Evolutionary conservation across 2,113 vertebrate genomes (phyloP).

Genomic region (Etia nguti): DNA sequence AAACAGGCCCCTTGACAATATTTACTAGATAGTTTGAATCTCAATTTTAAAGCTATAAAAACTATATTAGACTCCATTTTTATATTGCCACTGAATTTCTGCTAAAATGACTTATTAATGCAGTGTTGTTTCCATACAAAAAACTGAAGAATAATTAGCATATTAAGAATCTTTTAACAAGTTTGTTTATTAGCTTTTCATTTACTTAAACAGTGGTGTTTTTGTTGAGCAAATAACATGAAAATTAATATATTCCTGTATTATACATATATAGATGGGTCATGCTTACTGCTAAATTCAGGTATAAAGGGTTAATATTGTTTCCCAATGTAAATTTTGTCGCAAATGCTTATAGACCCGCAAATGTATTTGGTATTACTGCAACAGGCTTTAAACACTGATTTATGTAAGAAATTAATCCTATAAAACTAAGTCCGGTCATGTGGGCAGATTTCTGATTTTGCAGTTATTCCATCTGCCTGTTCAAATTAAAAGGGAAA

Average conservation of each 20-base stretch:
- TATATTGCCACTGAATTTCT: background rate
- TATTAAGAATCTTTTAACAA: background rate
- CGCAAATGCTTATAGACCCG: background rate
- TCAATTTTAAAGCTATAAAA: background rate
- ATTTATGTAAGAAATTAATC: constrained; percentile 32
- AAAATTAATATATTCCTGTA: background rate
- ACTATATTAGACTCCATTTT: background rate
- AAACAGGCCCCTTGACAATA: background rate
- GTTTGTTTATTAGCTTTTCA: background rate
- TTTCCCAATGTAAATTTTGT: background rate
- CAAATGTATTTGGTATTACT: background rate
- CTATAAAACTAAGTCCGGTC: background rate
- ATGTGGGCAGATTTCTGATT: background rate
- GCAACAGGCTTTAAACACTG: background rate
- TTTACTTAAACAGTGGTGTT: background rate
- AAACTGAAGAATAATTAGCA: background rate
- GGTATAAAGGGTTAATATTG: background rate
- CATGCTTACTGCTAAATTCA: background rate
- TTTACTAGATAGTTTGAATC: background rate
- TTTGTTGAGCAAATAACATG: background rate
- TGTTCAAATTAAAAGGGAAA: background rate
- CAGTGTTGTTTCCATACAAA: background rate
- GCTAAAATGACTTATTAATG: background rate
- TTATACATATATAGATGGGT: background rate
- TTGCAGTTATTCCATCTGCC: background rate